Percentiles rank a stretch among this genome's conserved stretches.
phyloP scores from a whole-genome alignment of 2,113 vertebrate species.

The Chamaea fasciata region DNA sequence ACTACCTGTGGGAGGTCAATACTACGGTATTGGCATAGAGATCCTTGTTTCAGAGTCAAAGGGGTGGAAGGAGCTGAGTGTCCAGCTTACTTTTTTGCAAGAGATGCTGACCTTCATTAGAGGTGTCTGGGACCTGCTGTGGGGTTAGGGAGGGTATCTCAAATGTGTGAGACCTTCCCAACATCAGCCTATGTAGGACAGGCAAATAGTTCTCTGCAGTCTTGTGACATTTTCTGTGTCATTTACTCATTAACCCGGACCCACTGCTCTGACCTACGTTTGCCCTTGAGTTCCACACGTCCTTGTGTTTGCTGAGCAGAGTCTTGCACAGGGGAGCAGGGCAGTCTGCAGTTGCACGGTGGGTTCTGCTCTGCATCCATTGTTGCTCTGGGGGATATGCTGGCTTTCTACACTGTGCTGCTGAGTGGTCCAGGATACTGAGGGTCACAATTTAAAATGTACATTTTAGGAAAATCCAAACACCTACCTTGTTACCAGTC shows the following conservation, averaged over 20 bases:
- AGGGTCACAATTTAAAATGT: not conserved
- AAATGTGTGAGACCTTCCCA: not conserved
- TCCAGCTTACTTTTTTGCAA: not conserved
- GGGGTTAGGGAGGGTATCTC: not conserved
- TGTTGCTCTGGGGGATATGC: not conserved
- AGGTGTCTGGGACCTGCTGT: not conserved
- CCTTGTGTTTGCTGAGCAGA: not conserved
- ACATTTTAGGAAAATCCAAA: not conserved
- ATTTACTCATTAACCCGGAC: not conserved
- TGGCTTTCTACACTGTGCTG: not conserved
- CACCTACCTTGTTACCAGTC: not conserved
- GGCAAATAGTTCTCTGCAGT: not conserved
- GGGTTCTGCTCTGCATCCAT: not conserved
- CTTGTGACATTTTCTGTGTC: not conserved
- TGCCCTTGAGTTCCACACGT: not conserved
- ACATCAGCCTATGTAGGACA: not conserved
- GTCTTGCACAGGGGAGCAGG: not conserved
- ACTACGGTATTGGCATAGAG: rapidly evolving
- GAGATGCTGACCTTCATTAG: not conserved
- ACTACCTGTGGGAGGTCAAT: not conserved
- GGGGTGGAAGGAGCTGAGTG: not conserved
- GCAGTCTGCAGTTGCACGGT: not conserved
- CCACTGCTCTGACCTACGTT: not conserved
- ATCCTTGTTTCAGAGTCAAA: not conserved
- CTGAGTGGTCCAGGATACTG: not conserved